These are phyloP conservation scores for Cephus rjabovi DNA, from an alignment of 2,888 invertebrate genomes.

Conservation along the genomic window DNA sequence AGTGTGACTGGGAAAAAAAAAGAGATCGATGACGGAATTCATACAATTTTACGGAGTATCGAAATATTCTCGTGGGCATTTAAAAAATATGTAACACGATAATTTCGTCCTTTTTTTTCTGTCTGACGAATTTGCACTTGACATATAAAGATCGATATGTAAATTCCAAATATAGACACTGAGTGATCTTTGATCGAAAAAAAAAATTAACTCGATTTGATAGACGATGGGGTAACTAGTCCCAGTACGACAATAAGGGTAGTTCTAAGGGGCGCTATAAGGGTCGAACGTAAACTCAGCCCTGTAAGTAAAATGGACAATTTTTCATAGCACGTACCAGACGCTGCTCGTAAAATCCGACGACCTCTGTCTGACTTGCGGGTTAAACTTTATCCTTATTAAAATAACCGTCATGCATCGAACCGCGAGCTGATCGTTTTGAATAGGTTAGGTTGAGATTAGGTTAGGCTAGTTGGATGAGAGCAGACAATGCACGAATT, in stretches of 20 bases:
- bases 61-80: neutral
- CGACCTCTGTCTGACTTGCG: neutral
- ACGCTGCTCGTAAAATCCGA: neutral
- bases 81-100: too few relatives aligned
- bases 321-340: neutral
- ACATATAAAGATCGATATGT: too few relatives aligned
- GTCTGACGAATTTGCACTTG: too few relatives aligned
- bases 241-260: neutral
- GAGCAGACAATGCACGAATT: neutral
- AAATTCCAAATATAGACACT: too few relatives aligned
- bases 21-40: neutral
- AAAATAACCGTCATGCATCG: neutral
- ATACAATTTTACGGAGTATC: neutral
- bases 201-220: too few relatives aligned
- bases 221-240: neutral
- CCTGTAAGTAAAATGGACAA: neutral
- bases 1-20: neutral
- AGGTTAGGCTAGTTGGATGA: neutral
- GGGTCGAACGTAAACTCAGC: neutral
- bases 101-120: too few relatives aligned
- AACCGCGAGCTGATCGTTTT: neutral
- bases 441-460: neutral
- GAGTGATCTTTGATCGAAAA: too few relatives aligned
- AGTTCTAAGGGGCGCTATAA: neutral
- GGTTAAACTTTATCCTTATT: neutral